phyloP scores from a whole-genome alignment of 2,888 invertebrate species.

The Cyrtodaria siliqua region DNA sequence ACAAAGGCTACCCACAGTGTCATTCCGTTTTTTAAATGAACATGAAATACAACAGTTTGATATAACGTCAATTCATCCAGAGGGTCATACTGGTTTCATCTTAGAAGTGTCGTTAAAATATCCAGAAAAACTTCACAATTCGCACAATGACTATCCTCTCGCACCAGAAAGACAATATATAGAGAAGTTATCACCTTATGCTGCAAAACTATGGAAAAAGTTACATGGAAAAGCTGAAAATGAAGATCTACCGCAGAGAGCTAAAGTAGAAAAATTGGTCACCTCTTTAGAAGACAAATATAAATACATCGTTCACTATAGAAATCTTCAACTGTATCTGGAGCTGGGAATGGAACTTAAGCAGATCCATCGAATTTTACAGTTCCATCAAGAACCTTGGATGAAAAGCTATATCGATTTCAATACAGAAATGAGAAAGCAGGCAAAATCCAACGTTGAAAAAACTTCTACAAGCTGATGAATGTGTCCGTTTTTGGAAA shows the following conservation, averaged over 20 bases:
- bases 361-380: slow-evolving; percentile 76
- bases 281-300: slow-evolving; percentile 11
- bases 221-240: not conserved
- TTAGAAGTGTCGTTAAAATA: slow-evolving; percentile 19
- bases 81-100: slow-evolving; percentile 16
- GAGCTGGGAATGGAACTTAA: slow-evolving; percentile 64
- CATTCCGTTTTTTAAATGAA: no score
- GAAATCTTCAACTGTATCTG: slow-evolving; percentile 32
- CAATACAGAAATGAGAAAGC: slow-evolving; percentile 57
- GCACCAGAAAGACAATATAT: slow-evolving; percentile 17
- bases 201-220: slow-evolving; percentile 9
- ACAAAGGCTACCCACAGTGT: no score
- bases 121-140: slow-evolving; percentile 3
- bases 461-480: slow-evolving; percentile 67
- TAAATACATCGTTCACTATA: slow-evolving; percentile 22
- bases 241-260: not conserved
- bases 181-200: slow-evolving; percentile 11
- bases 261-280: slow-evolving; percentile 7
- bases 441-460: slow-evolving; percentile 78
- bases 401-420: slow-evolving; percentile 81
- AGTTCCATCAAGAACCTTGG: slow-evolving; percentile 77
- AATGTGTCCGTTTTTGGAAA: slow-evolving; percentile 83
- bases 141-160: slow-evolving; percentile 19
- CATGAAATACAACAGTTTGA: slow-evolving; percentile 6
- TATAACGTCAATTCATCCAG: not conserved